A percentile compares a stretch with the other conserved stretches of the same genome.
Evolutionary conservation across 2,797 vertebrate species (phyloP).

Genomic region (Danio jaintianensis): DNA sequence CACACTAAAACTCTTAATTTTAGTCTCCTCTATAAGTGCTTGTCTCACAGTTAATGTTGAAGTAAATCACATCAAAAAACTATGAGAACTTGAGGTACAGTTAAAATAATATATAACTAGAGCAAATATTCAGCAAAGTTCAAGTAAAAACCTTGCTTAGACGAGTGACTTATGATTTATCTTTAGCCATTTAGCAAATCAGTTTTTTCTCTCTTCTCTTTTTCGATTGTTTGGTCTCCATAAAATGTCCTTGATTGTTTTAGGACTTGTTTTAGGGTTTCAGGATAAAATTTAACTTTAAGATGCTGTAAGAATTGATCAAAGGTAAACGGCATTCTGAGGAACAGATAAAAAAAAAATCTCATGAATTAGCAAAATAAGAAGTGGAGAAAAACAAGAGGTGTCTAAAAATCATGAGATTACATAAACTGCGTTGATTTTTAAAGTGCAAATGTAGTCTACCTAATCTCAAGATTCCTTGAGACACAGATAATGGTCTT

Average conservation of each 20-base stretch:
- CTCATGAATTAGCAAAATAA: constrained; percentile 60
- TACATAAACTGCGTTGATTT: constrained; percentile 70
- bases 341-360: constrained; percentile 64
- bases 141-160: constrained; percentile 76
- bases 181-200: constrained; percentile 8
- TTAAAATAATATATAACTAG: constrained; percentile 65
- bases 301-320: constrained; percentile 76
- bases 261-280: constrained; percentile 67
- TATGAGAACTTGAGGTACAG: constrained; percentile 73
- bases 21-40: constrained; percentile 63
- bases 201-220: constrained; percentile 35
- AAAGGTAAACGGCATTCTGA: constrained; percentile 76
- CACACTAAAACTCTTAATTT: constrained; percentile 19
- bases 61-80: not conserved
- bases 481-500: constrained; percentile 79
- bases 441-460: constrained; percentile 86
- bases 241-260: constrained; percentile 67
- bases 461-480: constrained; percentile 70
- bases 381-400: constrained; percentile 70
- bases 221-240: constrained; percentile 80
- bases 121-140: constrained; percentile 69
- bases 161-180: constrained; percentile 60
- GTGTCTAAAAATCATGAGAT: constrained; percentile 72
- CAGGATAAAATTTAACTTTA: constrained; percentile 67
- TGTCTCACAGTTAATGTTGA: constrained; percentile 32